Base-by-base conservation (phyloP, 2,888 invertebrate species). In the Hirudinaria manillensis region DNA sequence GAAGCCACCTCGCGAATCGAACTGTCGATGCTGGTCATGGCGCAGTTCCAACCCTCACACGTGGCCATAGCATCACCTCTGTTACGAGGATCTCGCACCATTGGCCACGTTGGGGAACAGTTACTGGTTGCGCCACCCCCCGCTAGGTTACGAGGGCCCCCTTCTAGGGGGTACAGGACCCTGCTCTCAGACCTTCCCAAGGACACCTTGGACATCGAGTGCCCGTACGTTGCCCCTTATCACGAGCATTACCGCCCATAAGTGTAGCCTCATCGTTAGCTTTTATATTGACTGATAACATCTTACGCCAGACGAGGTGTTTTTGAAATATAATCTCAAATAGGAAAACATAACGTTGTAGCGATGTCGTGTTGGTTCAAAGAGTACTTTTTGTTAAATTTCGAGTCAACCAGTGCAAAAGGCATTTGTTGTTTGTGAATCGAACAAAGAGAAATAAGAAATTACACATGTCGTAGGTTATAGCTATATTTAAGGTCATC, bases 181-280 rank as follows among this genome's bases (percentile, higher is more conserved):
- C 24, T n/a, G 61, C 61, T 61, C 61, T 61, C 61, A 61, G 61
- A 61, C 61, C 61, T 61, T 61, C 61, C 61, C 61, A 61, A 61
- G 61, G 29, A n/a, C 29, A 16, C 24, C 24, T 13, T 16, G 61
- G 29, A 10, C 29, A 61, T 7, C 61, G 61, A 61, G 61, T 61
- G 29, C 61, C 29, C 61, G 61, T 61, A 27, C n/a, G 61, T 61
- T 27, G 29, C 61, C 29, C 61, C 61, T n/a, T 61, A 29, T 27
- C 24, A 29, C 61, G 61, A 61, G 61, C 61, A 27, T 61, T 27
- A 61, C 61, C 45, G 45, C 45, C 45, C 16, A 7, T 16, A 45
- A 45, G 13, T 10, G 16, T 45, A 10, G 13, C 45, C 3, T 7
- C 45, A n/a, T 10, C 45, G 45, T 4, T 1, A 45, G 45, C 45